Percentiles rank a stretch among this genome's conserved stretches.
Evolutionary conservation across 2,113 vertebrate species (phyloP).

Genomic region (Piprites chloris): DNA sequence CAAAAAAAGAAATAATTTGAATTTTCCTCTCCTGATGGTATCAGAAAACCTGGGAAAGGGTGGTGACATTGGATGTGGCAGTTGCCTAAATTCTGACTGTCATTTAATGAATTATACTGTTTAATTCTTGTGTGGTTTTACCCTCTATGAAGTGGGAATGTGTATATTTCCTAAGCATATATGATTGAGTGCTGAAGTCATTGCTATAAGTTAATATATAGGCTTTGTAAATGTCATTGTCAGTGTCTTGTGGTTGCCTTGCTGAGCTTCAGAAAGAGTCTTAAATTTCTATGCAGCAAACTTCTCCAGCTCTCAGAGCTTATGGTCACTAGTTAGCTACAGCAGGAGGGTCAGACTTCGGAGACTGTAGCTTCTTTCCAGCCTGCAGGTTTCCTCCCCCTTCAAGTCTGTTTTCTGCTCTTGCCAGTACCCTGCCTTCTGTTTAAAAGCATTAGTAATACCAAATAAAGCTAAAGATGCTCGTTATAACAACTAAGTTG

Average conservation of each 20-base stretch:
- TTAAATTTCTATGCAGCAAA: not conserved
- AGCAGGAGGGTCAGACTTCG: conserved; percentile 13
- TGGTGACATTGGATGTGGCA: not conserved
- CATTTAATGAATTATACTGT: not conserved
- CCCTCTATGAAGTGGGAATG: not conserved
- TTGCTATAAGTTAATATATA: not conserved
- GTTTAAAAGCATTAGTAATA: conserved; percentile 69
- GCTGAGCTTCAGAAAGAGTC: not conserved
- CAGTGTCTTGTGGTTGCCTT: not conserved
- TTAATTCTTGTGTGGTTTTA: not conserved
- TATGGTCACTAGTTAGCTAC: not conserved
- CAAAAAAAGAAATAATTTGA: not conserved
- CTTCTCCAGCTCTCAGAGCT: not conserved
- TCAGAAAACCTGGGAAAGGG: not conserved
- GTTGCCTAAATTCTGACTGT: not conserved
- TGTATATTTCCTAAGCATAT: not conserved
- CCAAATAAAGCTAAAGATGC: conserved; percentile 71
- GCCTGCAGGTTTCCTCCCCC: conserved; percentile 51
- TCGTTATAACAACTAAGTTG: conserved; percentile 71
- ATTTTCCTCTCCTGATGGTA: not conserved
- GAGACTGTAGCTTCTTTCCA: conserved; percentile 29
- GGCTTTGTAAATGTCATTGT: not conserved
- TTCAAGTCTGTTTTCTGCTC: conserved; percentile 58
- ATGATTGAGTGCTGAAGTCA: not conserved
- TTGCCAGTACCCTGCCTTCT: conserved; percentile 66